phyloP scores from a whole-genome alignment of 2,797 vertebrate genomes.

The Crenuchus spilurus region DNA sequence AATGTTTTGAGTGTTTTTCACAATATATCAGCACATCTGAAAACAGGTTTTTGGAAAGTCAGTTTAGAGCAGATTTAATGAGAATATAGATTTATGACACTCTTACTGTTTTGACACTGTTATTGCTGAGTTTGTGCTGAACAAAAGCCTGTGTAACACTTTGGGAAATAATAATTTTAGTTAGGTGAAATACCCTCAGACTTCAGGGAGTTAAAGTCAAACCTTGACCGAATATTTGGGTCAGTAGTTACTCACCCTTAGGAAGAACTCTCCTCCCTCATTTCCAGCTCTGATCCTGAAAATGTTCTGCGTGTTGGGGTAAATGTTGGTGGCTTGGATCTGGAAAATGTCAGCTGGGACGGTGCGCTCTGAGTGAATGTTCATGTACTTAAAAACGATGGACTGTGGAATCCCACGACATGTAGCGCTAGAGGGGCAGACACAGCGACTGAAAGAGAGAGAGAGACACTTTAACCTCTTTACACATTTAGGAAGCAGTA shows the following conservation, averaged over 20 bases:
- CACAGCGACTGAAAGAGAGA: slow-evolving; percentile 74
- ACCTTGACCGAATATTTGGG: too few relatives aligned
- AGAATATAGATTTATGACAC: too few relatives aligned
- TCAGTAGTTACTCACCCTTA: slow-evolving; percentile 77
- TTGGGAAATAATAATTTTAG: too few relatives aligned
- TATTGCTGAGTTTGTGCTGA: too few relatives aligned
- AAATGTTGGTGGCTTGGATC: slow-evolving; percentile 95
- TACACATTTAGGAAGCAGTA: background rate
- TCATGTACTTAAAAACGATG: slow-evolving; percentile 97
- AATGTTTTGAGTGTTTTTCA: too few relatives aligned
- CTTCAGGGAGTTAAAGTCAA: too few relatives aligned
- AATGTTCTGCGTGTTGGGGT: slow-evolving; percentile 91
- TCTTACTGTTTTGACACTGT: too few relatives aligned
- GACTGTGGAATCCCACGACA: slow-evolving; percentile 82
- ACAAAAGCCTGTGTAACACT: too few relatives aligned
- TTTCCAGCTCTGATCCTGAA: slow-evolving; percentile 97
- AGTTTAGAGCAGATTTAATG: too few relatives aligned
- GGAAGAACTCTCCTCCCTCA: slow-evolving; percentile 89
- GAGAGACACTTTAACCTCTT: background rate
- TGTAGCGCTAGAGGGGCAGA: slow-evolving; percentile 71
- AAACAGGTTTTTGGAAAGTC: too few relatives aligned
- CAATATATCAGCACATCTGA: too few relatives aligned
- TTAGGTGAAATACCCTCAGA: too few relatives aligned
- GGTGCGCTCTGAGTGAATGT: slow-evolving; percentile 87
- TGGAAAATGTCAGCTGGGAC: slow-evolving; percentile 95